Percentiles rank a stretch among this genome's conserved stretches.
phyloP scores from a whole-genome alignment of 1,140 invertebrate species.

The Pantala flavescens region DNA sequence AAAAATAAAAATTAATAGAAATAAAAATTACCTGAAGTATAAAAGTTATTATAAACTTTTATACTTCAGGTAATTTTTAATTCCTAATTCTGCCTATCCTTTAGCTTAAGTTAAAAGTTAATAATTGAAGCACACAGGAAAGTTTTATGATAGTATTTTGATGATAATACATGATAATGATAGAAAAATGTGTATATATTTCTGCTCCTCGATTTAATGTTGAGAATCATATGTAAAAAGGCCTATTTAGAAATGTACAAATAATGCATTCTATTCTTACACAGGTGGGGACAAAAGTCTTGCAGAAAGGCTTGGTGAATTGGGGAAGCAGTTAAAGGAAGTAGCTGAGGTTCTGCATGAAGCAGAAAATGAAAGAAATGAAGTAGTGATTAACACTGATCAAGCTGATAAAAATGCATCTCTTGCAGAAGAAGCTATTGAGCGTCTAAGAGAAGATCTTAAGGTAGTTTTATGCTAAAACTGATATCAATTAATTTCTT shows the following conservation, averaged over 20 bases:
- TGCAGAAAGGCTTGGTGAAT: slow-evolving; percentile 52
- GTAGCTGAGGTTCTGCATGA: slow-evolving; percentile 52
- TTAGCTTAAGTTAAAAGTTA: too few relatives aligned
- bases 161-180: too few relatives aligned
- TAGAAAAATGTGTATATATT: too few relatives aligned
- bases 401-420: slow-evolving; percentile 58
- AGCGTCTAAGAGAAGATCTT: slow-evolving; percentile 57
- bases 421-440: slow-evolving; percentile 59
- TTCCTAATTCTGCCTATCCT: too few relatives aligned
- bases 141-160: too few relatives aligned
- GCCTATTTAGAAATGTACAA: neutral
- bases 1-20: neutral
- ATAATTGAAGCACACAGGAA: too few relatives aligned
- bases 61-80: too few relatives aligned
- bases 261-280: slow-evolving; percentile 16
- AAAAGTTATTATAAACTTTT: too few relatives aligned
- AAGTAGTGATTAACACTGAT: slow-evolving; percentile 47
- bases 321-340: slow-evolving; percentile 51
- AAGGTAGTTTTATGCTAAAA: slow-evolving; percentile 36
- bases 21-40: too few relatives aligned
- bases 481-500: slow-evolving; percentile 4
- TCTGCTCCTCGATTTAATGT: too few relatives aligned
- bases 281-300: slow-evolving; percentile 49
- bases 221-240: neutral
- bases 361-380: slow-evolving; percentile 46